phyloP scores from a whole-genome alignment of 1,140 invertebrate species.

The Drosophila prosaltans region DNA sequence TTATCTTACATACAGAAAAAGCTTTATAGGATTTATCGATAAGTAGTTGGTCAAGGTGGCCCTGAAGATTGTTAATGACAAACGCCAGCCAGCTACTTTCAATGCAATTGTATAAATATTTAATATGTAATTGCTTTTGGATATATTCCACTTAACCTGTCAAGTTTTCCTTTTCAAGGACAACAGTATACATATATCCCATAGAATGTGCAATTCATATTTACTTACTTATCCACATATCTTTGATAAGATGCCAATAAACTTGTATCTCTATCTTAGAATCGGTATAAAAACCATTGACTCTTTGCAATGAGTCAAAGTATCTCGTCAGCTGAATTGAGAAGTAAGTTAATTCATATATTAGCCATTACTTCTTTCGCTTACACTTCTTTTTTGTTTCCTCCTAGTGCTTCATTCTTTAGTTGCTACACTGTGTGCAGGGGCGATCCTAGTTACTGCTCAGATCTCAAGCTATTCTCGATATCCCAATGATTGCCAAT shows the following conservation, averaged over 20 bases:
- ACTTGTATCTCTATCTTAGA: slow-evolving; percentile 8
- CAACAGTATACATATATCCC: neutral
- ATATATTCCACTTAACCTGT: slow-evolving; percentile 28
- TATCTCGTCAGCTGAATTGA: neutral
- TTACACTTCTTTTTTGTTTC: neutral
- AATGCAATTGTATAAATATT: slow-evolving; percentile 5
- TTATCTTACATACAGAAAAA: neutral
- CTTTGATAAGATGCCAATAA: slow-evolving; percentile 2
- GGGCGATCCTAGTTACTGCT: neutral
- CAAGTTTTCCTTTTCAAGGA: slow-evolving; percentile 30
- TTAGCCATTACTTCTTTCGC: too few species aligned
- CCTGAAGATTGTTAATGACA: neutral
- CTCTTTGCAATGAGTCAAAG: neutral
- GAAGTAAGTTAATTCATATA: slow-evolving; percentile 2
- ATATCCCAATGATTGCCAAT: slow-evolving; percentile 45
- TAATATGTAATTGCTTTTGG: neutral
- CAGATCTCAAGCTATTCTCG: slow-evolving; percentile 4
- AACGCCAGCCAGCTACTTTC: neutral
- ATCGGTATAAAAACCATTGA: neutral
- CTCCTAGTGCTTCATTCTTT: slow-evolving; percentile 18
- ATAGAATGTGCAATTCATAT: neutral
- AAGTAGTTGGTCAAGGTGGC: neutral
- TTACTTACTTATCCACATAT: slow-evolving; percentile 13
- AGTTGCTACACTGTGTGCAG: neutral
- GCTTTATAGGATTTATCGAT: neutral